phyloP scores from a whole-genome alignment of 2,113 vertebrate genomes.

The Leuciscus idus region DNA sequence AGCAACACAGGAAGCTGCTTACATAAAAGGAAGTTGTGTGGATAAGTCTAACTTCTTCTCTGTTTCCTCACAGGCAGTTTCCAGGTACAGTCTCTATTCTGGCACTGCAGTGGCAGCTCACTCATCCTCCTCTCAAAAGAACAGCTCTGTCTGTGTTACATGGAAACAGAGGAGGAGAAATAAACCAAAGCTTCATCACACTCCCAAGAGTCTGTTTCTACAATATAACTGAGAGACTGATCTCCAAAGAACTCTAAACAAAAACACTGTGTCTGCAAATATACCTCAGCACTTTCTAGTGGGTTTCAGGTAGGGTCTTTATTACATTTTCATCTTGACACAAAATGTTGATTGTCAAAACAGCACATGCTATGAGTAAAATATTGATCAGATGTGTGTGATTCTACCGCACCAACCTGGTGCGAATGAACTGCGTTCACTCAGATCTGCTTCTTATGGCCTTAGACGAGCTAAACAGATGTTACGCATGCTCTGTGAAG shows the following conservation, averaged over 20 bases:
- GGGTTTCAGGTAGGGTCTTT: neutral
- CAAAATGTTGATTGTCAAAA: neutral
- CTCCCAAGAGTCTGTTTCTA: neutral
- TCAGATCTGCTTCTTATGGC: neutral
- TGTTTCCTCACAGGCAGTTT: slow-evolving; percentile 79
- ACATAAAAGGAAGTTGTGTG: neutral
- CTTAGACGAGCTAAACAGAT: neutral
- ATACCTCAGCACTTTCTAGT: neutral
- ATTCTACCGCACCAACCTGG: neutral
- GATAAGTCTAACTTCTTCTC: neutral
- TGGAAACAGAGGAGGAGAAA: slow-evolving; percentile 75
- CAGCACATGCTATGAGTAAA: neutral
- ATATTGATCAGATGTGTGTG: neutral
- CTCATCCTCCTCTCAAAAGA: slow-evolving; percentile 88
- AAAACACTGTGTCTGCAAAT: neutral
- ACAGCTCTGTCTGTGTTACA: slow-evolving; percentile 90
- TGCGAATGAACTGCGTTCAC: neutral
- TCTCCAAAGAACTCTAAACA: neutral
- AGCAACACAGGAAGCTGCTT: neutral
- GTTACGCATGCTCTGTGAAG: neutral
- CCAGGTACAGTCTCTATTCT: slow-evolving; percentile 83
- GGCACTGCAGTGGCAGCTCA: slow-evolving; percentile 83
- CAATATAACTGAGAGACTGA: neutral
- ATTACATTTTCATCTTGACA: neutral
- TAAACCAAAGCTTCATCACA: neutral